phyloP scores from a whole-genome alignment of 2,113 vertebrate genomes.

The Sclerurus mexicanus region DNA sequence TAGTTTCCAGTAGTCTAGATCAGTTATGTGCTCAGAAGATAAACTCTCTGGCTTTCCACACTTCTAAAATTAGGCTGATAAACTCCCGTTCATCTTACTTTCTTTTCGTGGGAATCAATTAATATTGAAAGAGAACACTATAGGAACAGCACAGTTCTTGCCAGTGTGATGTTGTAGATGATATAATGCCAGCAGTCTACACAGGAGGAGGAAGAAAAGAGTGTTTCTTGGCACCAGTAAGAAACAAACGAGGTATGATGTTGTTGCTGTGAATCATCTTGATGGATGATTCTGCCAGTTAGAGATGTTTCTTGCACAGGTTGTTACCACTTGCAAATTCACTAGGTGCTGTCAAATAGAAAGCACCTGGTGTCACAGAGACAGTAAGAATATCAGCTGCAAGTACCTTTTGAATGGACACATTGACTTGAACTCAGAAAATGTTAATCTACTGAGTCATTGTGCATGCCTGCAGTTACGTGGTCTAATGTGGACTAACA shows the following conservation, averaged over 20 bases:
- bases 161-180: not conserved
- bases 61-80: not conserved
- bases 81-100: not conserved
- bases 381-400: not conserved
- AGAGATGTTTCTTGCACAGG: not conserved
- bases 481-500: not conserved
- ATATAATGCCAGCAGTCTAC: not conserved
- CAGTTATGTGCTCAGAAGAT: not conserved
- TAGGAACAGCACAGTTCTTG: not conserved
- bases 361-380: not conserved
- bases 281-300: not conserved
- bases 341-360: not conserved
- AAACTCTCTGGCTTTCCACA: not conserved
- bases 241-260: not conserved
- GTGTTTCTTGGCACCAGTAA: not conserved
- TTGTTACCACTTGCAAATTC: not conserved
- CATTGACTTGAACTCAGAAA: not conserved
- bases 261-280: not conserved
- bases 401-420: not conserved
- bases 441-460: not conserved
- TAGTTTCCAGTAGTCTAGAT: not conserved
- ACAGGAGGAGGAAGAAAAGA: not conserved
- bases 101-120: not conserved
- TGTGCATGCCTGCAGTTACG: not conserved
- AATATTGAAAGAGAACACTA: not conserved